Evolutionary conservation across 2,113 vertebrate genomes (phyloP), one percentile per base, ranked within the genome.

Genomic region (Uria aalge): DNA sequence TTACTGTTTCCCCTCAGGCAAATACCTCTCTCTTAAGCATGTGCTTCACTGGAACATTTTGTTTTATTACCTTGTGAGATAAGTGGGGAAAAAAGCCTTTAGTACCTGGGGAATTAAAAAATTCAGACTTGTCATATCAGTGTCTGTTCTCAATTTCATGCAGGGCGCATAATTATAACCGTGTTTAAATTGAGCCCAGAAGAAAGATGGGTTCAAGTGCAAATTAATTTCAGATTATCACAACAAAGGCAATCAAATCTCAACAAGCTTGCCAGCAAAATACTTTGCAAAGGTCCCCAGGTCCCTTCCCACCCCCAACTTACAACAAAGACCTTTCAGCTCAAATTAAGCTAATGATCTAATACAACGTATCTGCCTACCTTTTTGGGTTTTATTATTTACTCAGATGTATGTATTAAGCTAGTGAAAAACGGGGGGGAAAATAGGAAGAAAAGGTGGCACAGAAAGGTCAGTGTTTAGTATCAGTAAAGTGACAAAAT

Each of bases 221-320:
- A 99, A 99, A 99, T 99, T 99, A 99, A 99, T 99, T 99, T 99
- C 99, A 99, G 99, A 99, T 99, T 99, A 99, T 98, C 99, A 99
- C 99, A 99, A 99, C 99, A 99, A 99, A 99, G 99, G 98, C 99
- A 98, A 99, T 99, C 98, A 98, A 98, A 99, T 99, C 98, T 99
- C 97, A 98, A 98, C 97, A 97, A 98, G 98, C 98, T 98, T 96
- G 98, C 98, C 98, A 98, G 98, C 98, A 98, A 99, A 99, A 98
- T 98, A 98, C 98, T 99, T 98, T 98, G 97, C 97, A 98, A 97
- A 98, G 98, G 98, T 98, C 98, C 98, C 98, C 96, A 98, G 98
- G 98, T 98, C 98, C 98, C 97, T 98, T 98, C 97, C 98, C 97
- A 88, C 97, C 98, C 97, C 97, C 97, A 96, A 97, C 76, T 97